Percentiles rank a stretch among this genome's conserved stretches.
Conservation (phyloP, 2,113 vertebrate species). For the Anser brachyrhynchus region DNA sequence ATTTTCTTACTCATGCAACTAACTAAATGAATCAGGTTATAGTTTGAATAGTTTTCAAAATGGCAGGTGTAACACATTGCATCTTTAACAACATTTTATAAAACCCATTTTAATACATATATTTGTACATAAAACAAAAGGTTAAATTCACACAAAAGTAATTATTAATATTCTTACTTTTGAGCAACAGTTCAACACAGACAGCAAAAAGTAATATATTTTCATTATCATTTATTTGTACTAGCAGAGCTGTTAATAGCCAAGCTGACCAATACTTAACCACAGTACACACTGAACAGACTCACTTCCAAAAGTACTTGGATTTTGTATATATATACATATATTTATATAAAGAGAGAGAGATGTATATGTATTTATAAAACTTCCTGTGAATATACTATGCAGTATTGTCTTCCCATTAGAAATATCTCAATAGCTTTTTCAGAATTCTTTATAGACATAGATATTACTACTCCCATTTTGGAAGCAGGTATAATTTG, state of each 20-base stretch:
- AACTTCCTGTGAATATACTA: not conserved
- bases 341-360: no score
- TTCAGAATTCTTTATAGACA: not conserved
- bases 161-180: not conserved
- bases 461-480: not conserved
- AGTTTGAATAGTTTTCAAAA: conserved; percentile 38
- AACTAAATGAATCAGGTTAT: conserved; percentile 44
- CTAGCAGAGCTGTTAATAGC: not conserved
- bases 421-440: not conserved
- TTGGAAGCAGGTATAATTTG: not conserved
- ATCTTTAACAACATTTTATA: conserved; percentile 17
- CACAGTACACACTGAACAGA: not conserved
- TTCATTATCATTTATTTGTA: not conserved
- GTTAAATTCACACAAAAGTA: not conserved
- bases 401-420: not conserved
- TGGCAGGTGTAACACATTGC: conserved; percentile 1
- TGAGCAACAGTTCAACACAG: not conserved
- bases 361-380: not conserved
- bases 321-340: no score
- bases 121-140: conserved; percentile 6
- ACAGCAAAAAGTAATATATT: not conserved
- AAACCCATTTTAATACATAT: not conserved
- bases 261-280: not conserved
- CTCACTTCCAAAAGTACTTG: not conserved
- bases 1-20: conserved; percentile 34